These are phyloP conservation scores for Drosophila longiperda DNA, from an alignment of 2,888 invertebrate species.

Conservation along the genomic window DNA sequence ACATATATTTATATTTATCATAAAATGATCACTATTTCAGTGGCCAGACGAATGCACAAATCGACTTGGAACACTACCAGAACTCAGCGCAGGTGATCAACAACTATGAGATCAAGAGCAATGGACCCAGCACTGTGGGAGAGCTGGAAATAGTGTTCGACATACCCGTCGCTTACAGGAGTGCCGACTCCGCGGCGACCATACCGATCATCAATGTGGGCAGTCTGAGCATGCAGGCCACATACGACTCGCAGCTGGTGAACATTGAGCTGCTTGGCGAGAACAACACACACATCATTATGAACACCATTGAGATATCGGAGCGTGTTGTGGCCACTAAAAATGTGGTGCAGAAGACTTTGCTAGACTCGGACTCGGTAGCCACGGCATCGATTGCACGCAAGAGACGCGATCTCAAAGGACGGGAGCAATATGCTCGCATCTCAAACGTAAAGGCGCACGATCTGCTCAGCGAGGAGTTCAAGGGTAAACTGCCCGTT, in stretches of 20 bases:
- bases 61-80: slow-evolving; percentile 81
- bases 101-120: slow-evolving; percentile 84
- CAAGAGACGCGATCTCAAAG: slow-evolving; percentile 73
- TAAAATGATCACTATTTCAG: slow-evolving; percentile 50
- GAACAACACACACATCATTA: slow-evolving; percentile 80
- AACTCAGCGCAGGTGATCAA: slow-evolving; percentile 80
- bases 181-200: slow-evolving; percentile 72
- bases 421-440: slow-evolving; percentile 80
- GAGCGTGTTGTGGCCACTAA: slow-evolving; percentile 40
- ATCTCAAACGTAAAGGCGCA: slow-evolving; percentile 80
- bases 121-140: slow-evolving; percentile 84
- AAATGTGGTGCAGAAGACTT: slow-evolving; percentile 53
- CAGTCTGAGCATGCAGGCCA: slow-evolving; percentile 82
- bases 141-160: slow-evolving; percentile 79
- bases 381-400: slow-evolving; percentile 70
- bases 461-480: slow-evolving; percentile 80
- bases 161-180: slow-evolving; percentile 83
- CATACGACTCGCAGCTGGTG: slow-evolving; percentile 80
- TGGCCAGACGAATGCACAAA: slow-evolving; percentile 74
- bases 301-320: slow-evolving; percentile 58
- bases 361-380: slow-evolving; percentile 62
- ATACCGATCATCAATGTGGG: slow-evolving; percentile 82
- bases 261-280: slow-evolving; percentile 80
- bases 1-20: not conserved
- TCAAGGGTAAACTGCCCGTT: slow-evolving; percentile 81